Evolutionary conservation across 1,140 invertebrate genomes (phyloP), one percentile per base, ranked within the genome.

Genomic region (Atta colombica): DNA sequence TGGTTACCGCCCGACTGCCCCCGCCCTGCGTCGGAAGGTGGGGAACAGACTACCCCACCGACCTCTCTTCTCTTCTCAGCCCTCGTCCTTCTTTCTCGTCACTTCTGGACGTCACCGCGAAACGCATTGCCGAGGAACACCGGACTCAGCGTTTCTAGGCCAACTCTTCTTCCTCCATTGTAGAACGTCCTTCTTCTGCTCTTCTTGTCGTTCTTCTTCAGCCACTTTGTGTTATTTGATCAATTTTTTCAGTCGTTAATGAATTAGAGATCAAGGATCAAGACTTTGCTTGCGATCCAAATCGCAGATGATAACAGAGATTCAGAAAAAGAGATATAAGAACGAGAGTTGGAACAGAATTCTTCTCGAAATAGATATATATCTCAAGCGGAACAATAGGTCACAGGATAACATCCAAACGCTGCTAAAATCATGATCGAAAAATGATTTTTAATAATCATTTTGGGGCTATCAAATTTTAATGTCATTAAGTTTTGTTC

Each of bases 111-210:
- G 51, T 16, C 51, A 18, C 53, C 51, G 51, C 66, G 63, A 60
- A 60, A 78, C 88, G n/a, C 63, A n/a, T 88, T 87, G 85, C 77
- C 74, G 69, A 55, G 85, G 87, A 88, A 87, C 88, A 86, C 75
- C 81, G 77, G 77, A 66, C 45, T 69, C 88, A 51, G 53, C 87
- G 86, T 94, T 94, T 94, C 93, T 94, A 94, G 93, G 93, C 92
- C 93, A 94, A 63, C 91, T 93, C 90, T 88, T 91, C 49, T 75
- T 77, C 69, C 80, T 25, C 18, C 63, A 12, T n/a, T 53, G n/a
- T 21, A 6, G 25, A 12, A 77, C 80, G 16, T 80, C 68, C 82
- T 49, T 85, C 88, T 78, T 85, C 88, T 78, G 53, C 65, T 71
- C 65, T 65, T 77, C 51, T 45, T 35, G 25, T 68, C 71, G 53